Conservation (phyloP, 1,140 invertebrate species). For the Trichogramma pretiosum region DNA sequence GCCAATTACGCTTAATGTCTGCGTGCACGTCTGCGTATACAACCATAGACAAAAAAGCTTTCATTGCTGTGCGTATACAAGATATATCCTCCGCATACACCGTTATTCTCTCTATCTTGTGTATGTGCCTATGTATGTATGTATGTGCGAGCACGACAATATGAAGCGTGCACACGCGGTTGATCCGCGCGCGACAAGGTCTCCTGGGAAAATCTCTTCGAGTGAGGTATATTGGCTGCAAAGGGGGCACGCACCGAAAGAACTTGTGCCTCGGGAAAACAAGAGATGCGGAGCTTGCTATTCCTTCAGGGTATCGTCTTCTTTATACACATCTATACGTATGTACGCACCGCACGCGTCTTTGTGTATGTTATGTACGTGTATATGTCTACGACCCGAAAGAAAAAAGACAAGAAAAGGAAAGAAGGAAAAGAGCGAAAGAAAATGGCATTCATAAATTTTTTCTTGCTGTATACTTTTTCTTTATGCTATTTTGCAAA, state of each 20-base stretch:
- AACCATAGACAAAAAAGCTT: constrained; percentile 21
- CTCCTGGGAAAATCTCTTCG: constrained; percentile 12
- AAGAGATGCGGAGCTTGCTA: too few species aligned
- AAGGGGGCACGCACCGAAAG: constrained; percentile 20
- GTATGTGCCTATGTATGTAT: too few species aligned
- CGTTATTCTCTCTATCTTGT: constrained; percentile 1
- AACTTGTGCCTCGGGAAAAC: constrained; percentile 21
- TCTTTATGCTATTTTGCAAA: background rate
- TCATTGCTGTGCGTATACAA: too few species aligned
- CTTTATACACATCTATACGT: too few species aligned
- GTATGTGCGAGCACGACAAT: too few species aligned
- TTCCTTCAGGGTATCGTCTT: too few species aligned
- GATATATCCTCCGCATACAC: too few species aligned
- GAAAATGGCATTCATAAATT: constrained; percentile 9
- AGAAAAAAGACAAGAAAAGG: constrained; percentile 8
- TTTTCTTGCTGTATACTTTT: background rate
- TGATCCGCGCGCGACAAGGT: constrained; percentile 15
- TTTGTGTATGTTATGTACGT: too few species aligned
- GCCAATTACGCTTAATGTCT: constrained; percentile 13
- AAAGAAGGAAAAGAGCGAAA: constrained; percentile 14
- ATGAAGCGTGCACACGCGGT: constrained; percentile 7
- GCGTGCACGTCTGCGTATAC: too few species aligned
- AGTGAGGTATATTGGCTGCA: too few species aligned
- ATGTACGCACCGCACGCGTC: too few species aligned
- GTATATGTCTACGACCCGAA: constrained; percentile 6